Evolutionary conservation across 2,797 vertebrate genomes (phyloP).

Genomic region (Siniperca scherzeri): DNA sequence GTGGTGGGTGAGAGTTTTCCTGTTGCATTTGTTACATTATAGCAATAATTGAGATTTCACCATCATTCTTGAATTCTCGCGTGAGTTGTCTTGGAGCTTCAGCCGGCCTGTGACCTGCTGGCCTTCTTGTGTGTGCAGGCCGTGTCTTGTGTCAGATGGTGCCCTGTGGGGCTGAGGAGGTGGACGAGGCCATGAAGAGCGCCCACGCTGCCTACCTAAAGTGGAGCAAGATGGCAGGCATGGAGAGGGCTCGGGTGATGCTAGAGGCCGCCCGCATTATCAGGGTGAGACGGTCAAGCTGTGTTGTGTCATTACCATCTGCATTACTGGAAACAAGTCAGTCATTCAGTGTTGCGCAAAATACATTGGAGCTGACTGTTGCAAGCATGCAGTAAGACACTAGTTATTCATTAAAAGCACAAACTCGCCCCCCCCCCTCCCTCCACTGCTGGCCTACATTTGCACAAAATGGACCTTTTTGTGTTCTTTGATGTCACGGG

Average conservation of each 20-base stretch:
- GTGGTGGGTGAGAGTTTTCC: not conserved
- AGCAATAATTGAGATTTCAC: not conserved
- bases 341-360: constrained; percentile 30
- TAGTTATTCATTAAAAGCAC: constrained; percentile 59
- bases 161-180: constrained; percentile 91
- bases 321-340: fast-evolving
- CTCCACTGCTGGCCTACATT: constrained; percentile 27
- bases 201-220: constrained; percentile 90
- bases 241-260: constrained; percentile 91
- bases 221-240: constrained; percentile 92
- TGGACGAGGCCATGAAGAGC: constrained; percentile 91
- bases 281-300: constrained; percentile 81
- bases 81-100: not conserved
- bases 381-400: not conserved
- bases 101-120: not conserved
- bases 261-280: constrained; percentile 96
- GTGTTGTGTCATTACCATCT: not conserved
- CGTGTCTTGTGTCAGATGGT: constrained; percentile 90
- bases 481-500: not conserved
- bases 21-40: not conserved
- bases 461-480: constrained; percentile 18
- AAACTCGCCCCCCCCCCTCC: not conserved
- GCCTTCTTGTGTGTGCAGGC: constrained; percentile 77
- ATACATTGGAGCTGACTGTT: constrained; percentile 13
- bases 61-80: too few species aligned